Evolutionary conservation across 2,888 invertebrate species (phyloP).

Genomic region (Thymelicus lineola): DNA sequence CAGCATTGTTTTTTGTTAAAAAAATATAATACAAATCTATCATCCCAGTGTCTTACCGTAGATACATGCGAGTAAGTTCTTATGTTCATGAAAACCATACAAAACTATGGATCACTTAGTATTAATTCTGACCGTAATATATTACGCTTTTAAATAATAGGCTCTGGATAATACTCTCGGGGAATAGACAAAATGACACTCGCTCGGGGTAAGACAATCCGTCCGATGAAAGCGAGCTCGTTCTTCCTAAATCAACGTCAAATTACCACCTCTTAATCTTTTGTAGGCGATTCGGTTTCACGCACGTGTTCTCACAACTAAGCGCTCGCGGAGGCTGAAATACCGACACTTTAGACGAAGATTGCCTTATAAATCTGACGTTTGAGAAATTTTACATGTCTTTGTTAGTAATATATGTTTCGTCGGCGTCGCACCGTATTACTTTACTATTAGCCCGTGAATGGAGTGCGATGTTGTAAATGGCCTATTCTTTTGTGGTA

Average conservation of each 20-base stretch:
- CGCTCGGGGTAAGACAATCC: constrained; percentile 72
- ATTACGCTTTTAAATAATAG: constrained; percentile 57
- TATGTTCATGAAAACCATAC: constrained; percentile 14
- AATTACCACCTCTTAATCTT: constrained; percentile 84
- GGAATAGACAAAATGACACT: constrained; percentile 63
- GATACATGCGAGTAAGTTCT: not conserved
- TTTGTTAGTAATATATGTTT: constrained; percentile 74
- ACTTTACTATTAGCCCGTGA: constrained; percentile 69
- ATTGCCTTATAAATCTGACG: constrained; percentile 76
- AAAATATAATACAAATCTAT: not conserved
- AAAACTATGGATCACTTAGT: constrained; percentile 46
- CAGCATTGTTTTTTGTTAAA: not conserved
- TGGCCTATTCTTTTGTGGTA: constrained; percentile 63
- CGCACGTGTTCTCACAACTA: constrained; percentile 69
- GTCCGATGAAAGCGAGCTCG: constrained; percentile 67
- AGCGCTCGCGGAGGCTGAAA: constrained; percentile 59
- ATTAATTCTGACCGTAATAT: constrained; percentile 64
- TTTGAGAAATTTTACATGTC: constrained; percentile 80
- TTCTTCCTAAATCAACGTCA: constrained; percentile 82
- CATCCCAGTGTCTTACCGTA: not conserved
- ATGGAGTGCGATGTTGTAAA: constrained; percentile 72
- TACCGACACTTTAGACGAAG: constrained; percentile 60
- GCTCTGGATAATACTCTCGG: constrained; percentile 41
- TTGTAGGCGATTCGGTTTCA: constrained; percentile 80
- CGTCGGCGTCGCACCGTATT: constrained; percentile 65